Conservation (phyloP, 2,113 vertebrate species). For the Lasiurus cinereus region DNA sequence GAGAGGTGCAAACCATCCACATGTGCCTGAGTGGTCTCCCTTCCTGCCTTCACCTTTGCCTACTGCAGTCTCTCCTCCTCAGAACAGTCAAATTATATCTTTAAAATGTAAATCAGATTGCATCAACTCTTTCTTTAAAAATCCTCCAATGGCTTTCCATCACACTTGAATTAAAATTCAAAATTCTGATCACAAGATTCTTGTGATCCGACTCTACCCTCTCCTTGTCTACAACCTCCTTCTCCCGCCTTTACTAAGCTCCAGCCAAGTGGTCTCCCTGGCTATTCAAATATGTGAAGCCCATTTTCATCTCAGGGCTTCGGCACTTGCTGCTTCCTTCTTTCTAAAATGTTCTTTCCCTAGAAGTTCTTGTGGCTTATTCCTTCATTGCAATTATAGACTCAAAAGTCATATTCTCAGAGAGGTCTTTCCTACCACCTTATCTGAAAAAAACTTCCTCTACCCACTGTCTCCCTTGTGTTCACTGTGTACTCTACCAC, state of each 20-base stretch:
- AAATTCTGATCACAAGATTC: background rate
- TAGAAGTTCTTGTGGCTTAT: background rate
- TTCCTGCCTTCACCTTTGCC: background rate
- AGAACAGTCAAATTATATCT: background rate
- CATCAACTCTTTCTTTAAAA: background rate
- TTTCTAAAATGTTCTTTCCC: background rate
- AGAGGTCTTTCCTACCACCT: background rate
- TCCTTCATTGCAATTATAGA: background rate
- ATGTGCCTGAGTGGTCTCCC: too few species aligned
- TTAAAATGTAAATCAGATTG: background rate
- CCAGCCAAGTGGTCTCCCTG: background rate
- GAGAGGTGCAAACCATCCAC: background rate
- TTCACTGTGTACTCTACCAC: background rate
- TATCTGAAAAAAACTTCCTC: background rate
- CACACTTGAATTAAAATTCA: background rate
- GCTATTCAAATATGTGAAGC: background rate
- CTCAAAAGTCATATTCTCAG: background rate
- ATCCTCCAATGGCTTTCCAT: background rate
- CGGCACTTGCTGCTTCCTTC: background rate
- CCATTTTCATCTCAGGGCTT: background rate
- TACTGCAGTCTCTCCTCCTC: background rate
- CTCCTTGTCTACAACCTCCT: background rate
- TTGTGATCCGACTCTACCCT: background rate
- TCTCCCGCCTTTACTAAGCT: background rate
- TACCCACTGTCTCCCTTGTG: too few species aligned